These are phyloP conservation scores for Pollachius pollachius DNA, from an alignment of 2,113 vertebrate species.

Conservation along the genomic window DNA sequence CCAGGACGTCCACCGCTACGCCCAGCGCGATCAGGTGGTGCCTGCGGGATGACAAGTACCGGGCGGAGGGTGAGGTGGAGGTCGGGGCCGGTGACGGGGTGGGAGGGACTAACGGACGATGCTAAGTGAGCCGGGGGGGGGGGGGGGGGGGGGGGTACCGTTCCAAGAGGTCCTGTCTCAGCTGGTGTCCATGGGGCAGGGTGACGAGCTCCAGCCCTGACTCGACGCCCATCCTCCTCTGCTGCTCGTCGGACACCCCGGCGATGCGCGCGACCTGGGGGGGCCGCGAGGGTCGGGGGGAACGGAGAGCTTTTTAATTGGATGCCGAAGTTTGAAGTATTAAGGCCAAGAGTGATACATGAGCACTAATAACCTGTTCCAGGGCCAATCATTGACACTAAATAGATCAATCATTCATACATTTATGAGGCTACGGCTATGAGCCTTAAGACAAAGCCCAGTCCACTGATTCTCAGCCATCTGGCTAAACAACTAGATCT, in stretches of 20 bases:
- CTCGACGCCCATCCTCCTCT: slow-evolving; percentile 78
- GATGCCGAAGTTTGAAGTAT: no score
- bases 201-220: slow-evolving; percentile 86
- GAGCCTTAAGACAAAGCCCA: no score
- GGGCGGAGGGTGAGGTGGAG: no score
- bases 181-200: slow-evolving; percentile 80
- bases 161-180: slow-evolving; percentile 83
- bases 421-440: no score
- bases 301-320: neutral
- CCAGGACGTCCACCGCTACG: slow-evolving; percentile 82
- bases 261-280: slow-evolving; percentile 78
- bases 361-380: no score
- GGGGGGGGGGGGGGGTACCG: slow-evolving; percentile 63
- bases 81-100: no score
- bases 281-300: neutral
- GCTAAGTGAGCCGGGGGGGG: neutral
- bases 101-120: no score
- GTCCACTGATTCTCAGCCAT: no score
- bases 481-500: no score
- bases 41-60: slow-evolving; percentile 54
- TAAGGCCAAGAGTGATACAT: no score
- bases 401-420: no score
- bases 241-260: slow-evolving; percentile 76
- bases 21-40: slow-evolving; percentile 80
- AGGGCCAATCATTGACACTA: no score